These are phyloP conservation scores for Mus spicilegus DNA, from an alignment of 2,113 vertebrate genomes.

Conservation along the genomic window DNA sequence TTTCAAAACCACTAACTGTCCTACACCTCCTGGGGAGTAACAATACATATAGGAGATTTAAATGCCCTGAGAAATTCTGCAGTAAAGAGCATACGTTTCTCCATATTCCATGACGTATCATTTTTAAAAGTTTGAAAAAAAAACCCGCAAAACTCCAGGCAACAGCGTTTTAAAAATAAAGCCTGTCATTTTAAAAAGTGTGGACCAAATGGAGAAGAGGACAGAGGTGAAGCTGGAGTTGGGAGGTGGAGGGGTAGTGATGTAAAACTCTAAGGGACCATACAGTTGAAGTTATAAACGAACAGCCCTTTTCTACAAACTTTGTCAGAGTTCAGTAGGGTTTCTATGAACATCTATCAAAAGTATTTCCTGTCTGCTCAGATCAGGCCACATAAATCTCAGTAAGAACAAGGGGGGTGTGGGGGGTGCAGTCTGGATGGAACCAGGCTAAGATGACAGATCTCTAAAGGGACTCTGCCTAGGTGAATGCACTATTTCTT, in stretches of 20 bases:
- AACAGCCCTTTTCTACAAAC: not conserved
- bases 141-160: not conserved
- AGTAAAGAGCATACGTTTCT: not conserved
- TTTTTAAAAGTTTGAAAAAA: not conserved
- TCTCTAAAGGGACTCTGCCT: not conserved
- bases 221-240: not conserved
- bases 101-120: not conserved
- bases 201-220: not conserved
- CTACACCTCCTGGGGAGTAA: not conserved
- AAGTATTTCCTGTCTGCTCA: constrained; percentile 21
- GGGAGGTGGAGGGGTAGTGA: not conserved
- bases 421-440: not conserved
- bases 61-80: not conserved
- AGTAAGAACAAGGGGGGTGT: not conserved
- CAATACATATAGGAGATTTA: not conserved
- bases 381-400: not conserved
- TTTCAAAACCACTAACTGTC: constrained; percentile 21
- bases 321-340: not conserved
- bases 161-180: not conserved
- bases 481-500: not conserved
- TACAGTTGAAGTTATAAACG: not conserved
- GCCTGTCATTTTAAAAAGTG: not conserved
- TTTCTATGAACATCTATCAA: constrained; percentile 27
- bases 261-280: not conserved
- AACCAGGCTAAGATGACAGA: not conserved